Evolutionary conservation across 1,140 invertebrate genomes (phyloP).

Genomic region (Goniozus legneri): DNA sequence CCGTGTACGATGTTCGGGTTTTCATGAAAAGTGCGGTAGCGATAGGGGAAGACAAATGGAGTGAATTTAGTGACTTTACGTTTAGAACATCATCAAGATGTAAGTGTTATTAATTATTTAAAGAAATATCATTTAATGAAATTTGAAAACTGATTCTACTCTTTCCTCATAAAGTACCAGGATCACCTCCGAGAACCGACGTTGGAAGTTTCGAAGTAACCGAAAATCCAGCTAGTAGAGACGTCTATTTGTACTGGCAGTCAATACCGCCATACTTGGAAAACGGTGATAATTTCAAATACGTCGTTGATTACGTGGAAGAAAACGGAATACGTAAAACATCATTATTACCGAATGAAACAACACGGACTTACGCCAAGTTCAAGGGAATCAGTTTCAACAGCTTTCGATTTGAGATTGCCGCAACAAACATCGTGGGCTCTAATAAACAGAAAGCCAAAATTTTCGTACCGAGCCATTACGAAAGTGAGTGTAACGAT

Average conservation of each 20-base stretch:
- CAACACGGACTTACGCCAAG: constrained; percentile 54
- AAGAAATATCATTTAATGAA: constrained; percentile 1
- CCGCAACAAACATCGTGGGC: constrained; percentile 60
- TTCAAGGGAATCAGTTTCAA: constrained; percentile 52
- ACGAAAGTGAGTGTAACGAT: constrained; percentile 53
- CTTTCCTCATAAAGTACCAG: constrained; percentile 49
- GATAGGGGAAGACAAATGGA: constrained; percentile 60
- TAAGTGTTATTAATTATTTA: constrained; percentile 38
- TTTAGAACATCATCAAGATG: constrained; percentile 60
- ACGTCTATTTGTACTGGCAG: constrained; percentile 69
- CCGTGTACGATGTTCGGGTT: constrained; percentile 66
- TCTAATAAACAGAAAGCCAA: constrained; percentile 55
- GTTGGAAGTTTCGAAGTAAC: constrained; percentile 64
- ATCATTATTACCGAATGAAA: constrained; percentile 41
- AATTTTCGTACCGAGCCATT: constrained; percentile 60
- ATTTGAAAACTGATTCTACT: background rate
- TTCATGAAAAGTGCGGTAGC: constrained; percentile 57
- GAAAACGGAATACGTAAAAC: constrained; percentile 41
- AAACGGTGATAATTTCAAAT: constrained; percentile 58
- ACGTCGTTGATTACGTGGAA: constrained; percentile 40
- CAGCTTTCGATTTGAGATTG: constrained; percentile 54
- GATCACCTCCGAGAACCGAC: constrained; percentile 59
- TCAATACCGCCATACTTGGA: constrained; percentile 60
- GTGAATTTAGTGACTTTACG: constrained; percentile 57
- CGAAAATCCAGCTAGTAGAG: constrained; percentile 51